Evolutionary conservation across 30 jellyfish, hydroid and myxozoan genomes (phyloP), one percentile per base, ranked within the genome.

Genomic region (Phacellophora camtschatica): DNA sequence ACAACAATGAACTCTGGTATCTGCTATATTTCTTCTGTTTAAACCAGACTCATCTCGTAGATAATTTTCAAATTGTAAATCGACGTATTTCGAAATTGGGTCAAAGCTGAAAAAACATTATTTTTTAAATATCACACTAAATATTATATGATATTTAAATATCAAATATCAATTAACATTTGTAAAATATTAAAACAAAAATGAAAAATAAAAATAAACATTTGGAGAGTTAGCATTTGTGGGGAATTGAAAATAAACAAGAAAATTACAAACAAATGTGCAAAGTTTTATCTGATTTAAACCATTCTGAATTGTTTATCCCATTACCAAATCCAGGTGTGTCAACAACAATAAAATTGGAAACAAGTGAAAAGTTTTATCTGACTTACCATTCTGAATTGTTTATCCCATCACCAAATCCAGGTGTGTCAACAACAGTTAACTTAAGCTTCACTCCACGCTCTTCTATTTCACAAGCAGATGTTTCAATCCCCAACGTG

Each of bases 251-350:
- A n/a, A n/a, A n/a, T n/a, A n/a, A n/a, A n/a, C n/a, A n/a, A n/a
- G n/a, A n/a, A n/a, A n/a, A n/a, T n/a, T n/a, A n/a, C n/a, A n/a
- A n/a, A n/a, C n/a, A n/a, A n/a, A n/a, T n/a, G n/a, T n/a, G n/a
- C n/a, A n/a, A n/a, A n/a, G n/a, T n/a, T n/a, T n/a, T n/a, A n/a
- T n/a, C n/a, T n/a, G n/a, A n/a, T n/a, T n/a, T n/a, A n/a, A n/a
- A 94, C 99, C 96, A 84, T 63, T 88, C 95, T 0, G 89, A 45
- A 42, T 83, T 72, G 78, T 89, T 57, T 0, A 94, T 65, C 12
- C 90, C 90, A 68, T 95, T 99, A 4, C 97, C 99, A 58, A 85
- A 95, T 27, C 98, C 97, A 8, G 98, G 98, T 1, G 99, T 87
- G 73, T 89, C 99, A 36, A 95, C 99, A 50, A 89, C 96, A 3